Conservation (phyloP, 2,888 invertebrate genomes). For the Augiades crinisus region DNA sequence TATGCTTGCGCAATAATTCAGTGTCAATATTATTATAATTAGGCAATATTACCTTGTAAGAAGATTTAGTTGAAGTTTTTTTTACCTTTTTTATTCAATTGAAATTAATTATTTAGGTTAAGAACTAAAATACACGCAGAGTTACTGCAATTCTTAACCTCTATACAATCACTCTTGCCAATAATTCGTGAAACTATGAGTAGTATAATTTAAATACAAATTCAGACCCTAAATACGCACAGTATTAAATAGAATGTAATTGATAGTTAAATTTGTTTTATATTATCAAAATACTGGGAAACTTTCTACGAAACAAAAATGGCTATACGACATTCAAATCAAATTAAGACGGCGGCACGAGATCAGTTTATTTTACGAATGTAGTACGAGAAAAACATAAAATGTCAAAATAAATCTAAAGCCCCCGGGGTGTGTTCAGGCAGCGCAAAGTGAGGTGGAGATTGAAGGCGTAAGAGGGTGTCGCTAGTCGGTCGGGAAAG, state of each 20-base stretch:
- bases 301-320: neutral
- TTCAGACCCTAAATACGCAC: too few species aligned
- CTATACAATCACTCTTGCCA: too few species aligned
- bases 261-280: too few species aligned
- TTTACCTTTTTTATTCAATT: neutral
- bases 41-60: too few species aligned
- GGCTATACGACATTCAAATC: slow-evolving; percentile 1
- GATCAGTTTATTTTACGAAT: slow-evolving; percentile 20
- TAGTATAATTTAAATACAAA: too few species aligned
- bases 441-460: slow-evolving; percentile 44
- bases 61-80: too few species aligned
- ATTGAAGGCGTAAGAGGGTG: slow-evolving; percentile 64
- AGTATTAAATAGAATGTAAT: too few species aligned
- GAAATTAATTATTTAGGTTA: neutral
- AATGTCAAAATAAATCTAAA: slow-evolving; percentile 58
- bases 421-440: slow-evolving; percentile 61
- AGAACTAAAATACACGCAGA: too few species aligned
- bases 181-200: too few species aligned
- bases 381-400: slow-evolving; percentile 36
- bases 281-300: neutral
- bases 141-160: too few species aligned
- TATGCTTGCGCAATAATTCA: neutral
- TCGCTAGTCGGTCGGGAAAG: slow-evolving; percentile 50
- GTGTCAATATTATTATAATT: too few species aligned
- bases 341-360: slow-evolving; percentile 10